These are phyloP conservation scores for Tyrophagus putrescentiae DNA, from an alignment of 1,140 invertebrate species.

Conservation along the genomic window DNA sequence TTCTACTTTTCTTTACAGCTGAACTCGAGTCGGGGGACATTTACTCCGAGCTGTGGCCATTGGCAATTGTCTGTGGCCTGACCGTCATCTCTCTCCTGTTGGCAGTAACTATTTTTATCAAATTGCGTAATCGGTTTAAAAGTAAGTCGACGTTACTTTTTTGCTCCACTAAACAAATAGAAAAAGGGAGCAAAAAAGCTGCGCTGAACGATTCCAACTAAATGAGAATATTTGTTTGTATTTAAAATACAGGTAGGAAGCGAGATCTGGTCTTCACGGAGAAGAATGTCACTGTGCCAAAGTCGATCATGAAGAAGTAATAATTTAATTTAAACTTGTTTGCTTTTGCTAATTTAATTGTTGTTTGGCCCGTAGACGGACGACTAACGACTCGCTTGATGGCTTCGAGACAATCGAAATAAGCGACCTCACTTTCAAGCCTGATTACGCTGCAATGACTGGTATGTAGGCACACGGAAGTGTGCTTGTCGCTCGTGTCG, in stretches of 20 bases:
- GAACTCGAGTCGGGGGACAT: neutral
- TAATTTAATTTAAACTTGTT: constrained; percentile 8
- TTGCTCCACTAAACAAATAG: no score
- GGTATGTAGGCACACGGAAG: neutral
- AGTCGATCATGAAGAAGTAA: constrained; percentile 13
- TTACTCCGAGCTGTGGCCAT: neutral
- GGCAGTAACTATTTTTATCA: neutral
- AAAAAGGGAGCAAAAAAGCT: no score
- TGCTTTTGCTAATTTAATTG: constrained; percentile 8
- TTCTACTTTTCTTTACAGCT: neutral
- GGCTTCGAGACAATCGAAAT: constrained; percentile 12
- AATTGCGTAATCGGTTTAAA: neutral
- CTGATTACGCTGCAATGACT: constrained; percentile 2
- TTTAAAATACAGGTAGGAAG: constrained; percentile 5
- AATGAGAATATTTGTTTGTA: no score
- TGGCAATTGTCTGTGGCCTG: neutral
- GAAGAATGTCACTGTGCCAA: neutral
- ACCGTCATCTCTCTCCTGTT: neutral
- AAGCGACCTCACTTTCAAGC: constrained; percentile 11
- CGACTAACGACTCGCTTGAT: no score
- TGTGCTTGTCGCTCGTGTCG: no score
- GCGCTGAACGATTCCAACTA: no score
- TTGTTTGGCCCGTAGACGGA: no score
- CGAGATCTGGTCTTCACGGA: neutral
- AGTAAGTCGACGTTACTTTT: neutral